These are phyloP conservation scores for Clarias laeviceps DNA, from an alignment of 2,797 vertebrate genomes.

Conservation along the genomic window DNA sequence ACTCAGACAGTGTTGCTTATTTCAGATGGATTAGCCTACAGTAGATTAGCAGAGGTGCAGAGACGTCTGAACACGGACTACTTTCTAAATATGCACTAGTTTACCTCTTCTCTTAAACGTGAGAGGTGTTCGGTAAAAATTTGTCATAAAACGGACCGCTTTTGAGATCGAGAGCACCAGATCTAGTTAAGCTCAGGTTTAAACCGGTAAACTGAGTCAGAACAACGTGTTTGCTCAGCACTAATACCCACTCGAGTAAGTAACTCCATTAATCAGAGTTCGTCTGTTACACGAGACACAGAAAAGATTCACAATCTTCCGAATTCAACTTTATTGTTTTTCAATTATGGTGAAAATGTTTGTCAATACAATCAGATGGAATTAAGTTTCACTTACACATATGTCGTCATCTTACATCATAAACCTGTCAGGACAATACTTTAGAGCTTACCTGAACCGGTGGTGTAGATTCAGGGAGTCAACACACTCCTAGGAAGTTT, in stretches of 20 bases:
- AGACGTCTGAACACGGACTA: neutral
- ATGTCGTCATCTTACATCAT: neutral
- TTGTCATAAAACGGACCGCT: no score
- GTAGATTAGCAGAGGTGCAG: neutral
- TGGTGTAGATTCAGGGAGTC: neutral
- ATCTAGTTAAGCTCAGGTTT: neutral
- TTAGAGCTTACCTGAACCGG: constrained; percentile 19
- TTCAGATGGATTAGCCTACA: neutral
- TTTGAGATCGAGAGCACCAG: no score
- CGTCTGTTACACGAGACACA: neutral
- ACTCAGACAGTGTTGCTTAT: neutral
- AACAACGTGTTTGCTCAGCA: constrained; percentile 16
- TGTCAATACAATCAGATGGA: neutral
- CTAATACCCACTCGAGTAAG: neutral
- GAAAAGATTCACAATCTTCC: neutral
- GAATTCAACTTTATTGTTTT: neutral
- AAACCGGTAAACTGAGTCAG: neutral
- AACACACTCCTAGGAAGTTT: neutral
- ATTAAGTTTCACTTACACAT: neutral
- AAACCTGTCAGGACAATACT: neutral
- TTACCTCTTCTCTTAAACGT: neutral
- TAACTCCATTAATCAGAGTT: neutral
- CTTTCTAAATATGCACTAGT: neutral
- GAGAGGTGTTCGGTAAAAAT: neutral
- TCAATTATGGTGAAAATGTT: no score